Evolutionary conservation across 1,140 invertebrate species (phyloP).

Genomic region (Anadara kagoshimensis): DNA sequence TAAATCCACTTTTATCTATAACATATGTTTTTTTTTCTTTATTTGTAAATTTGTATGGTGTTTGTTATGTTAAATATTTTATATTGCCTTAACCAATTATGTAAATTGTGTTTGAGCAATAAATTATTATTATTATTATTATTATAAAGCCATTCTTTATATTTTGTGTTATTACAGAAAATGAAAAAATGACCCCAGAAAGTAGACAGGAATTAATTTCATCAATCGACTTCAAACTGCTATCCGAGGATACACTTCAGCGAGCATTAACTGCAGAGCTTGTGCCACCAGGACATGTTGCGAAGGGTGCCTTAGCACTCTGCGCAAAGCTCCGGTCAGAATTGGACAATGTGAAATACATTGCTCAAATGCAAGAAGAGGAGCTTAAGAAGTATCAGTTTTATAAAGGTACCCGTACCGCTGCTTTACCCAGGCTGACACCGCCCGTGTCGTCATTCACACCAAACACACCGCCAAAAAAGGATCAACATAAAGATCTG

Average conservation of each 20-base stretch:
- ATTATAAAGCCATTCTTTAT: neutral
- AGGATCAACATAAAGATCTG: too few species aligned
- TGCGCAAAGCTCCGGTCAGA: slow-evolving; percentile 58
- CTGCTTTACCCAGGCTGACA: neutral
- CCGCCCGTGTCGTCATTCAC: neutral
- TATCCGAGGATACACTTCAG: slow-evolving; percentile 64
- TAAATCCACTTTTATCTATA: too few species aligned
- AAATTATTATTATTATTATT: neutral
- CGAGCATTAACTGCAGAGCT: slow-evolving; percentile 58
- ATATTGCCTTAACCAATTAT: too few species aligned
- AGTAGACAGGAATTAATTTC: slow-evolving; percentile 58
- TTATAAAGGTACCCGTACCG: neutral
- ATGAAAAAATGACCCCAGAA: slow-evolving; percentile 54
- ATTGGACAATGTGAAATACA: slow-evolving; percentile 57
- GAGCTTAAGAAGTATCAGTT: slow-evolving; percentile 51
- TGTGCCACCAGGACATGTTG: slow-evolving; percentile 59
- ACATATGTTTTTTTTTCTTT: too few species aligned
- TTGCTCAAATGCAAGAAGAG: slow-evolving; percentile 57
- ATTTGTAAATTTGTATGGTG: too few species aligned
- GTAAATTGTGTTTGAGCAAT: too few species aligned
- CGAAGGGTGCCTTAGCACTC: slow-evolving; percentile 63
- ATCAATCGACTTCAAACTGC: slow-evolving; percentile 62
- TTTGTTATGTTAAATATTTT: too few species aligned
- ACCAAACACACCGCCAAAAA: too few species aligned
- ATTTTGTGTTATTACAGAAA: slow-evolving; percentile 49